phyloP scores from a whole-genome alignment of 35 echinoderm and acorn worm species.

The Strongylocentrotus purpuratus region DNA sequence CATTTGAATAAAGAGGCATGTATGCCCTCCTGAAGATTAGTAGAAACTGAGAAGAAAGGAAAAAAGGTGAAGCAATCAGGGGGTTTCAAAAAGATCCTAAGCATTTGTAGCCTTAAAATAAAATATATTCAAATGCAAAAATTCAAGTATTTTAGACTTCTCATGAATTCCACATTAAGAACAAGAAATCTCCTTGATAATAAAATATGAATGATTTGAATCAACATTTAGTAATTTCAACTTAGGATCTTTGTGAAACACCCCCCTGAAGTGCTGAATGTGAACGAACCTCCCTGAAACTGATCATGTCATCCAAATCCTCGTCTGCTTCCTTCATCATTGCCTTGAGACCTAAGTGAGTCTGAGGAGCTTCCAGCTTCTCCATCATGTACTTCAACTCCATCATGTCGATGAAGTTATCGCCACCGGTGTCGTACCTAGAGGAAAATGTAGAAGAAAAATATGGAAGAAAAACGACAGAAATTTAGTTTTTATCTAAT shows the following conservation, averaged over 20 bases:
- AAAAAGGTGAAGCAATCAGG: background rate
- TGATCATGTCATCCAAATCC: conserved; percentile 83
- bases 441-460: background rate
- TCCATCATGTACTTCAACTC: conserved; percentile 98
- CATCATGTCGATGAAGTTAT: conserved; percentile 84
- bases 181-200: no score
- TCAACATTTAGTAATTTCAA: background rate
- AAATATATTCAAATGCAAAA: no score
- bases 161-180: no score
- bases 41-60: conserved; percentile 70
- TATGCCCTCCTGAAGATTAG: conserved; percentile 90
- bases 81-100: no score
- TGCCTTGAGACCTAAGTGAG: conserved; percentile 79
- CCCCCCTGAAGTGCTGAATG: background rate
- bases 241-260: no score
- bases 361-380: conserved; percentile 85
- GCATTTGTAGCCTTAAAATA: no score
- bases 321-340: conserved; percentile 98
- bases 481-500: no score
- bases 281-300: conserved; percentile 81
- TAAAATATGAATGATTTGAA: no score
- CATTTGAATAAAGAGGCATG: no score
- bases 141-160: no score
- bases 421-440: conserved; percentile 79
- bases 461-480: background rate